Evolutionary conservation across 2,888 invertebrate species (phyloP), one percentile per base, ranked within the genome.

Genomic region (Euplagia quadripunctaria): DNA sequence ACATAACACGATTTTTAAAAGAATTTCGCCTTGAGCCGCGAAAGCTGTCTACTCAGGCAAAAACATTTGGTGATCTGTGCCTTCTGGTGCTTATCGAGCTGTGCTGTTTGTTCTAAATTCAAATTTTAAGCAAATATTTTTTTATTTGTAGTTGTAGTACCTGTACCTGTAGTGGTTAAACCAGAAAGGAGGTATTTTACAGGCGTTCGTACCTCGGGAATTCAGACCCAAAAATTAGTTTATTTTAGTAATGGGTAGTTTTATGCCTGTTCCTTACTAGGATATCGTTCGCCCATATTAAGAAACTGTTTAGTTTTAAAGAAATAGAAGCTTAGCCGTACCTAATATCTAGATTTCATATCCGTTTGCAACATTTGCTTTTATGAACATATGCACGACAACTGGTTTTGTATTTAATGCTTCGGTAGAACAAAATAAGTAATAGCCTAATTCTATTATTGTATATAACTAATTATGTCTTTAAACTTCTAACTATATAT

Each of bases 21-120:
- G 90, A 91, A 91, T 92, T 90, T 91, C 90, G 88, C 92, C 92
- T 92, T 92, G 92, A 88, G 84, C 84, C 85, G 89, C 85, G 92
- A 92, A 92, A 93, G 92, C 88, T 87, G 86, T 82, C 76, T 79
- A 80, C 83, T 83, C 69, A 61, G 81, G 74, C 79, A 75, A 75
- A 76, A 82, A 79, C 76, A 69, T 73, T 73, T 77, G 79, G 79
- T 76, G 79, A 82, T 76, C 79, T 75, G 68, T 75, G 75, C 72
- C 55, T 68, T 42, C 68, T 70, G 70, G 72, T 67, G 76, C 67
- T 73, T 66, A 75, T 72, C 67, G 43, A 58, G 58, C 58, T 71
- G 49, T 51, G 16, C 16, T 51, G 14, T 61, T 31, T 61, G 12
- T 61, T 61, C 31, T 61, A 61, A 14, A 31, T 61, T 61, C 61